A percentile compares a stretch with the other conserved stretches of the same genome.
Evolutionary conservation across 1,140 invertebrate species (phyloP).

Genomic region (Sesamia nonagrioides): DNA sequence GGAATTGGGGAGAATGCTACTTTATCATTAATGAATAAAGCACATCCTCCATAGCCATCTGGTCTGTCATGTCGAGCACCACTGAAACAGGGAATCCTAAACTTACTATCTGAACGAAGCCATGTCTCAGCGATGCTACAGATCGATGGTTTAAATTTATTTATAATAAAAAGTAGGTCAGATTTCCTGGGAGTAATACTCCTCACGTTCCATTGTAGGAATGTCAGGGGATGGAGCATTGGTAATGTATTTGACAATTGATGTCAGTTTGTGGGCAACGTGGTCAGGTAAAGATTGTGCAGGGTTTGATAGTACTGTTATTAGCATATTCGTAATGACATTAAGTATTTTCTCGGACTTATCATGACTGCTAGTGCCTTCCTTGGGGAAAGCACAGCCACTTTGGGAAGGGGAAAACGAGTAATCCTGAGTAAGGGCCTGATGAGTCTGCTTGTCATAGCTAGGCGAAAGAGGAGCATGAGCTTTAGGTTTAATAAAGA

Average conservation of each 20-base stretch:
- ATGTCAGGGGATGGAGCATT: neutral
- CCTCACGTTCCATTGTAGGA: neutral
- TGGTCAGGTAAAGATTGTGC: neutral
- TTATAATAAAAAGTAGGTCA: neutral
- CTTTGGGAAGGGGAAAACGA: constrained; percentile 1
- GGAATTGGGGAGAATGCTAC: neutral
- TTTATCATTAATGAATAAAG: neutral
- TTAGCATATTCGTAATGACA: too few relatives aligned
- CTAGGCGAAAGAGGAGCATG: neutral
- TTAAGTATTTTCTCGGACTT: too few relatives aligned
- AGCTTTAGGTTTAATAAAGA: neutral
- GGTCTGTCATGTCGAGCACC: neutral
- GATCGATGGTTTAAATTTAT: neutral
- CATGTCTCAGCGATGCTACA: neutral
- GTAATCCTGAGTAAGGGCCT: neutral
- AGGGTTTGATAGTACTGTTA: too few relatives aligned
- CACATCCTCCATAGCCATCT: neutral
- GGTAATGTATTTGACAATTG: neutral
- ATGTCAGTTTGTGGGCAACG: neutral
- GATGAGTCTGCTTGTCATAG: constrained; percentile 1
- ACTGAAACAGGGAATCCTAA: neutral
- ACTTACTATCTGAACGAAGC: neutral
- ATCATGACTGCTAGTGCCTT: too few relatives aligned
- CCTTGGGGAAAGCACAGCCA: neutral
- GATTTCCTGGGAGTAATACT: neutral